phyloP scores from a whole-genome alignment of 1,140 invertebrate species.

The Drosophila triauraria region DNA sequence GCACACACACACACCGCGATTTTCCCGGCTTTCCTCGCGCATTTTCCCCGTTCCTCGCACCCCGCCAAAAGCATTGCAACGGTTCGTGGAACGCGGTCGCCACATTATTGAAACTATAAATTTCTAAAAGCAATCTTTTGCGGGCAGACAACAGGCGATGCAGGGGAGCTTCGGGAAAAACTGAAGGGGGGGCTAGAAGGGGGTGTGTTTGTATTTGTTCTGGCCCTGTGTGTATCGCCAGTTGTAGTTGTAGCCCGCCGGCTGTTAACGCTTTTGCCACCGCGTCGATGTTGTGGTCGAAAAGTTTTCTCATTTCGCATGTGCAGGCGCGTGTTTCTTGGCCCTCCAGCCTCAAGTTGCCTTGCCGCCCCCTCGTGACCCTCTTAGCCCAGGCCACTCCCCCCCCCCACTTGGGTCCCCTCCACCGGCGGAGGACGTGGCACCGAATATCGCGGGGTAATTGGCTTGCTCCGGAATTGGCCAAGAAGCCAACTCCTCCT shows the following conservation, averaged over 20 bases:
- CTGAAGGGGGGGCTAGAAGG: neutral
- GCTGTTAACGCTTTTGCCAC: conserved; percentile 49
- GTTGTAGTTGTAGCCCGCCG: conserved; percentile 44
- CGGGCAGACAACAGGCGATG: conserved; percentile 66
- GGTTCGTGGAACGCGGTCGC: conserved; percentile 55
- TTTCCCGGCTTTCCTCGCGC: conserved; percentile 1
- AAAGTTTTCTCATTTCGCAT: conserved; percentile 82
- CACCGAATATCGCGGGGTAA: conserved; percentile 10
- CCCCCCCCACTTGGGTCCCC: neutral
- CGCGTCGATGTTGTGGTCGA: conserved; percentile 76
- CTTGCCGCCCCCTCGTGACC: conserved; percentile 10
- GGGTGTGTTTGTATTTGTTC: conserved; percentile 48
- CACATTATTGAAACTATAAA: conserved; percentile 84
- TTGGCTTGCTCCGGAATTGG: conserved; percentile 14
- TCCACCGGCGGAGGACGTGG: neutral
- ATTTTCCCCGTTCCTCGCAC: neutral
- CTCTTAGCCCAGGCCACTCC: neutral
- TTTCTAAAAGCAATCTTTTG: conserved; percentile 82
- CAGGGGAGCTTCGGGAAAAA: neutral
- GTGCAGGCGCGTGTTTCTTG: conserved; percentile 53
- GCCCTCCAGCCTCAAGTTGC: conserved; percentile 33
- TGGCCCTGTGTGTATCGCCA: conserved; percentile 42
- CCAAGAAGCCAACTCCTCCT: neutral
- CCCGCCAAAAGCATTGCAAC: conserved; percentile 49
- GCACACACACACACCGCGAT: neutral